These are phyloP conservation scores for Papilio xuthus DNA, from an alignment of 1,140 invertebrate species.

Conservation along the genomic window DNA sequence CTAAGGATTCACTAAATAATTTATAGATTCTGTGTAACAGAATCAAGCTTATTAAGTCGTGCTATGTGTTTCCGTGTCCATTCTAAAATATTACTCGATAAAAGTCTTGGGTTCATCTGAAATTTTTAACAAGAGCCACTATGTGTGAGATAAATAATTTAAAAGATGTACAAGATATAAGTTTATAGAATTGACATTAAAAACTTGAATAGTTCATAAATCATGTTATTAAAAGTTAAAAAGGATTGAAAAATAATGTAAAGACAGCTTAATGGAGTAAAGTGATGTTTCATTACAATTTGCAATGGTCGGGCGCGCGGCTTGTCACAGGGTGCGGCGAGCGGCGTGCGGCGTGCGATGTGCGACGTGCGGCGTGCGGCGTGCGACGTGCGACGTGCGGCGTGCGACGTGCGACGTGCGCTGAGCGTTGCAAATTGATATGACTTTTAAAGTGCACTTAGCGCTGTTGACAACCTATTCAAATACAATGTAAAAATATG, in stretches of 20 bases:
- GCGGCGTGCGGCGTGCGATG: background rate
- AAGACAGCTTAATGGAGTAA: background rate
- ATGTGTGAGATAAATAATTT: no score
- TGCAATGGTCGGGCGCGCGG: background rate
- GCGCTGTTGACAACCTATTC: background rate
- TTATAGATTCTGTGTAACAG: slow-evolving; percentile 9
- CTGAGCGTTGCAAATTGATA: background rate
- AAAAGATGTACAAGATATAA: no score
- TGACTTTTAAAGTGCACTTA: slow-evolving; percentile 13
- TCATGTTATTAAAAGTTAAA: background rate
- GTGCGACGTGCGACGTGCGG: background rate
- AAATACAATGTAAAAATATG: background rate
- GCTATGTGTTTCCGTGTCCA: background rate
- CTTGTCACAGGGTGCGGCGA: no score
- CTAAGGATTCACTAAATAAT: slow-evolving; percentile 14
- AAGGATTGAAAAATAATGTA: background rate
- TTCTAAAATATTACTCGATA: background rate
- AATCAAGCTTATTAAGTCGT: slow-evolving; percentile 2
- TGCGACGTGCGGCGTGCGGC: no score
- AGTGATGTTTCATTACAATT: background rate
- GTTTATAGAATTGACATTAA: no score
- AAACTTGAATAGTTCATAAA: no score
- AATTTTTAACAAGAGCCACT: no score
- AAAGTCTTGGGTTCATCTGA: background rate
- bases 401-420: background rate